Percentiles rank a stretch among this genome's conserved stretches.
Conservation (phyloP, 2,113 vertebrate genomes). For the Misgurnus anguillicaudatus region DNA sequence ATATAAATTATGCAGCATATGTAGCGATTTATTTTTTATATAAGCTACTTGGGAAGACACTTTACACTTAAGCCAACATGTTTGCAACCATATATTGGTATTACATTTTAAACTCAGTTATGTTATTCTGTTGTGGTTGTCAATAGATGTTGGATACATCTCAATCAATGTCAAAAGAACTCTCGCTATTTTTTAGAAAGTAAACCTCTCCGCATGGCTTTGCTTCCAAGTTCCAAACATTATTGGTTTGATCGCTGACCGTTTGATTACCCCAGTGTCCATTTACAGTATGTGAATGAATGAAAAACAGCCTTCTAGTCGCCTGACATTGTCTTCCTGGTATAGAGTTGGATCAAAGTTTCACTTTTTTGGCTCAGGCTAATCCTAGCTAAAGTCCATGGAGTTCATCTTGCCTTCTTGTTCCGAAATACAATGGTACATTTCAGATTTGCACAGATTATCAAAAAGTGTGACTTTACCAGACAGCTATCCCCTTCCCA, state of each 20-base stretch:
- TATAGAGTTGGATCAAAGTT: conserved; percentile 48
- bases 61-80: conserved; percentile 21
- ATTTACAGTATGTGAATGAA: conserved; percentile 34
- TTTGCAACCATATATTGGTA: neutral
- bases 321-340: conserved; percentile 6
- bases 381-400: too few species aligned
- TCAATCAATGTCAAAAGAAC: conserved; percentile 9
- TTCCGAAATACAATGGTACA: too few species aligned
- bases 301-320: conserved; percentile 39
- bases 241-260: neutral
- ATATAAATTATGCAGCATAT: neutral
- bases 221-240: conserved; percentile 7
- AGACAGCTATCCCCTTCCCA: too few species aligned
- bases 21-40: conserved; percentile 37
- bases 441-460: too few species aligned
- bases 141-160: neutral
- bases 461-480: too few species aligned
- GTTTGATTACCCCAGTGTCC: conserved; percentile 37
- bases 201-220: conserved; percentile 9
- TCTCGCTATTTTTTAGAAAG: too few species aligned
- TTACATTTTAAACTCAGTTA: neutral
- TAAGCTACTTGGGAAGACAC: conserved; percentile 2
- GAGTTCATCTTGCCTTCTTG: too few species aligned
- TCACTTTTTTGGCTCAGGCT: neutral
- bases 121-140: conserved; percentile 2